Conservation (phyloP, 2,797 vertebrate species). For the Rhinichthys osculus region DNA sequence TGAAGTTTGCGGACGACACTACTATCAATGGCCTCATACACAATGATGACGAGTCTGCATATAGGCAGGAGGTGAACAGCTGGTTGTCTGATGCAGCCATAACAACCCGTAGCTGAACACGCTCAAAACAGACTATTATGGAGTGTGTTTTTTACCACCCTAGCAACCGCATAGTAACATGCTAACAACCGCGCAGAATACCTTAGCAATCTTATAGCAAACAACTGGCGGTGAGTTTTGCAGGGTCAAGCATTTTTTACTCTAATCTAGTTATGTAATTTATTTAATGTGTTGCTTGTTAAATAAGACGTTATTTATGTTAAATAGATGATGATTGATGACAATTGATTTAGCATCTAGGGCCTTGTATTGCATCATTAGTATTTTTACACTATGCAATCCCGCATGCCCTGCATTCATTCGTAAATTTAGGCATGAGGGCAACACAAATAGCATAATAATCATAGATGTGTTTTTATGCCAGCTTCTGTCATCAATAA, state of each 20-base stretch:
- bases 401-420: neutral
- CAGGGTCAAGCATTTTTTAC: neutral
- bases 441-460: constrained; percentile 11
- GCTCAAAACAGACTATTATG: no score
- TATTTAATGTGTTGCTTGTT: constrained; percentile 11
- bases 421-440: constrained; percentile 18
- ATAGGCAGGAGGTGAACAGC: no score
- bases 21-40: no score
- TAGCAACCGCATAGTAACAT: no score
- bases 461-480: constrained; percentile 2
- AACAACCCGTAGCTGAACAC: no score
- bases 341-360: no score
- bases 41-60: no score
- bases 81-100: no score
- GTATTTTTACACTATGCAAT: neutral
- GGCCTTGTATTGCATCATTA: neutral
- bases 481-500: constrained; percentile 3
- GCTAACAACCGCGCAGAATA: neutral
- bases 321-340: neutral
- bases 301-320: neutral
- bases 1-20: no score
- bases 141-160: no score
- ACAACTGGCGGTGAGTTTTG: neutral
- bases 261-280: neutral
- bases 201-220: neutral